These are phyloP conservation scores for Papilio protenor DNA, from an alignment of 2,888 invertebrate genomes.

Conservation along the genomic window DNA sequence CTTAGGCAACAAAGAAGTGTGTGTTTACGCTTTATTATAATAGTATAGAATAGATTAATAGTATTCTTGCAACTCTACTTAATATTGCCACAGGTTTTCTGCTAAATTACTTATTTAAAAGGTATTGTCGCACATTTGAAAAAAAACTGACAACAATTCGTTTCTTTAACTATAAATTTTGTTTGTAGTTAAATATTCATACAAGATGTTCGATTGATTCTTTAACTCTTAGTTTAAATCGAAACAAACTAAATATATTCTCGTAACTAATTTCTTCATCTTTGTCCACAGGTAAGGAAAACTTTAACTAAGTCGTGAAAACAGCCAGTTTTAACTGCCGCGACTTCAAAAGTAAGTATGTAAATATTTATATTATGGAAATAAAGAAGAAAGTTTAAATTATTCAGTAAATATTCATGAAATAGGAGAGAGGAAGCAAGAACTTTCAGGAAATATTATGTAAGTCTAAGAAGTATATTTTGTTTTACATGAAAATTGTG, in stretches of 20 bases:
- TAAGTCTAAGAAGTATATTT: background rate
- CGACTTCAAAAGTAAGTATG: slow-evolving; percentile 39
- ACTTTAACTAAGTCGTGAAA: slow-evolving; percentile 14
- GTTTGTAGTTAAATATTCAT: no score
- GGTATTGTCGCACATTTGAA: no score
- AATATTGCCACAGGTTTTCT: background rate
- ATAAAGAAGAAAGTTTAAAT: slow-evolving; percentile 30
- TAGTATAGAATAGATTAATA: no score
- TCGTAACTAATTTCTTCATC: slow-evolving; percentile 14
- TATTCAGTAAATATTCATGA: slow-evolving; percentile 29
- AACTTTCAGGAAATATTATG: slow-evolving; percentile 9
- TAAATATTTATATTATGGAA: slow-evolving; percentile 36
- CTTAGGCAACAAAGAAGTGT: no score
- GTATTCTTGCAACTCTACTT: no score
- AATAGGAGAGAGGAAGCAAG: slow-evolving; percentile 17
- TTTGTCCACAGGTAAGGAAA: slow-evolving; percentile 39
- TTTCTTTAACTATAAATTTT: no score
- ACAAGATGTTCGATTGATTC: background rate
- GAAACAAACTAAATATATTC: background rate
- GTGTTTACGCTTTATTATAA: no score
- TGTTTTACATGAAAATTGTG: background rate
- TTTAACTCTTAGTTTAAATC: background rate
- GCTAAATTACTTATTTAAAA: no score
- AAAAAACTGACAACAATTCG: no score
- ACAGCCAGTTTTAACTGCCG: slow-evolving; percentile 23